Evolutionary conservation across 2,113 vertebrate species (phyloP), one percentile per base, ranked within the genome.

Genomic region (Periophthalmus modestus): DNA sequence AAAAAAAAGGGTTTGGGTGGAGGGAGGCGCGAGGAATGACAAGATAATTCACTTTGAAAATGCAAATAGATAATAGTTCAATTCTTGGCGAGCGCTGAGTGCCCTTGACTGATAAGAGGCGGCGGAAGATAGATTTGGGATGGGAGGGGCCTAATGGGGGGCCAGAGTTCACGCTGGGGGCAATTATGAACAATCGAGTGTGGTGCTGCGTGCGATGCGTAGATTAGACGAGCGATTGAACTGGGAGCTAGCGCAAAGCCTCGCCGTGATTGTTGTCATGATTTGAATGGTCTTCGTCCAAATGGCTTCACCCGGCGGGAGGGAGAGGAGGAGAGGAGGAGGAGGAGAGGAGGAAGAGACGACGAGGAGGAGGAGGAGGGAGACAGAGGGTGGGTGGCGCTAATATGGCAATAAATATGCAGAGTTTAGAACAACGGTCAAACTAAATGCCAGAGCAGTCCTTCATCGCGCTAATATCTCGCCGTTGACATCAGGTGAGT

Each of bases 361-460:
- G n/a, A n/a, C n/a, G n/a, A n/a, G n/a, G n/a, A n/a, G n/a, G n/a
- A 43, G 5, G 13, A 52, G 52, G 66, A 23, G 55, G 16, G 52
- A 10, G 52, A 9, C 39, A 10, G 28, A 34, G 72, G 39, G 21
- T 28, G 21, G 21, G 59, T 3, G 21, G 18, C 82, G 82, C 77
- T 90, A 91, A 91, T 88, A 62, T 33, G 24, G 68, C 82, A 88
- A 91, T 92, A 85, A 92, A 91, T 92, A 92, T 92, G 89, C 88
- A 89, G 86, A 24, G 73, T 79, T 76, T 78, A 81, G 77, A 73
- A 73, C 78, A 79, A 82, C 39, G 81, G 84, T 84, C 83, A 80
- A 84, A 86, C 83, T 72, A 89, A 93, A 92, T 88, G 88, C 88
- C 89, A 89, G 14, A 69, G 78, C 82, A 70, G 69, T 82, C 79